Percentiles rank a stretch among this genome's conserved stretches.
phyloP scores from a whole-genome alignment of 1,140 invertebrate species.

The Panagrolaimus sp. region DNA sequence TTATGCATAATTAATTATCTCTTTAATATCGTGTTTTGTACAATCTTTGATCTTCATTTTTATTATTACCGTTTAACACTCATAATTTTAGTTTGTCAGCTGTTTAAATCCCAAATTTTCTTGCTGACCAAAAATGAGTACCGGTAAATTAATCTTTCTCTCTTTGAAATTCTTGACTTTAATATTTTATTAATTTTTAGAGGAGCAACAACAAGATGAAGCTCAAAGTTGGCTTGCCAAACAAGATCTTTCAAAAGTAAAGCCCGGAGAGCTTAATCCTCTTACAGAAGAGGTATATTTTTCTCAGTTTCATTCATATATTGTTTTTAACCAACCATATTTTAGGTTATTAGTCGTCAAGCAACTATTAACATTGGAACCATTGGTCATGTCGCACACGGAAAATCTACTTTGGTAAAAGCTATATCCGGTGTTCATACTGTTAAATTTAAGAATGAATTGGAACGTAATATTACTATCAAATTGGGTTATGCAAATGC shows the following conservation, averaged over 20 bases:
- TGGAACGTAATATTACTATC: constrained; percentile 98
- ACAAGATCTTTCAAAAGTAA: constrained; percentile 74
- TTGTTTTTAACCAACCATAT: constrained; percentile 63
- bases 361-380: constrained; percentile 99
- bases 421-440: constrained; percentile 96
- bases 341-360: constrained; percentile 81
- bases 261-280: constrained; percentile 67
- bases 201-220: constrained; percentile 62
- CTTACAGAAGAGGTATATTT: constrained; percentile 76
- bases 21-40: no score
- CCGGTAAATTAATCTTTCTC: no score
- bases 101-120: no score
- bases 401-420: constrained; percentile 98
- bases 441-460: constrained; percentile 97
- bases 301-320: constrained; percentile 13
- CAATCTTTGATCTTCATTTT: no score
- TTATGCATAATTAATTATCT: no score
- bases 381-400: constrained; percentile 99
- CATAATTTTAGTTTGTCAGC: no score
- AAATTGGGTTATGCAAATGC: constrained; percentile 89
- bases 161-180: no score
- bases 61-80: no score
- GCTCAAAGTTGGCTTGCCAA: constrained; percentile 68
- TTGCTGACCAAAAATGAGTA: no score
- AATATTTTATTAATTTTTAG: no score